A percentile compares a stretch with the other conserved stretches of the same genome.
phyloP scores from a whole-genome alignment of 2,888 invertebrate genomes.

The Antheraea assamensis region DNA sequence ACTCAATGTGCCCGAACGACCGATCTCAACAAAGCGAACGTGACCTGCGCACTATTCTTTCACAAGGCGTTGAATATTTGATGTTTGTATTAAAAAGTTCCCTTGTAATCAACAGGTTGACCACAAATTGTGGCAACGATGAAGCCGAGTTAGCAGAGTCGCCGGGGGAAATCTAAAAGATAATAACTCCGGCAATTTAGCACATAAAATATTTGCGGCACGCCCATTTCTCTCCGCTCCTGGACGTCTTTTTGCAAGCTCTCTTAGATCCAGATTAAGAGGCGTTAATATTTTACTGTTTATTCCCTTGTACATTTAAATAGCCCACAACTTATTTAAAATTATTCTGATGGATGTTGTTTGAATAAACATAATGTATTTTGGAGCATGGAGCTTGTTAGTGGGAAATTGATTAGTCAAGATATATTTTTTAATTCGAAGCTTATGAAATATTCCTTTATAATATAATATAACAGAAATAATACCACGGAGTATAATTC shows the following conservation, averaged over 20 bases:
- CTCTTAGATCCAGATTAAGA: slow-evolving; percentile 3
- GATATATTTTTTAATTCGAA: not conserved
- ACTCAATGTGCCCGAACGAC: not conserved
- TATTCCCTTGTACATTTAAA: not conserved
- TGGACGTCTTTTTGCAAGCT: not conserved
- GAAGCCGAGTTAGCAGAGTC: not conserved
- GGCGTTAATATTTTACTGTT: not conserved
- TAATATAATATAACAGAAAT: too few species aligned
- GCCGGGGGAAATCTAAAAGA: slow-evolving; percentile 35
- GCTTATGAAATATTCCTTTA: not conserved
- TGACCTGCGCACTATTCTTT: not conserved
- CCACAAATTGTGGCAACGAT: slow-evolving; percentile 30
- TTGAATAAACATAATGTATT: not conserved
- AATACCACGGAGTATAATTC: too few species aligned
- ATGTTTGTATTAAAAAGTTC: slow-evolving; percentile 16
- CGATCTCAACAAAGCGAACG: too few species aligned
- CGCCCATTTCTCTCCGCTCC: not conserved
- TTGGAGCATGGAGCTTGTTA: not conserved
- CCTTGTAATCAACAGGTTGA: slow-evolving; percentile 24
- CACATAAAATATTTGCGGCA: slow-evolving; percentile 24
- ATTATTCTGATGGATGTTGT: not conserved
- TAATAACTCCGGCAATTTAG: slow-evolving; percentile 35
- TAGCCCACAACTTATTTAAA: not conserved
- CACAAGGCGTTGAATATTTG: slow-evolving; percentile 8
- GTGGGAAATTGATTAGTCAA: not conserved